Conservation (phyloP, 2,888 invertebrate genomes). For the Himalopsyche japonica region DNA sequence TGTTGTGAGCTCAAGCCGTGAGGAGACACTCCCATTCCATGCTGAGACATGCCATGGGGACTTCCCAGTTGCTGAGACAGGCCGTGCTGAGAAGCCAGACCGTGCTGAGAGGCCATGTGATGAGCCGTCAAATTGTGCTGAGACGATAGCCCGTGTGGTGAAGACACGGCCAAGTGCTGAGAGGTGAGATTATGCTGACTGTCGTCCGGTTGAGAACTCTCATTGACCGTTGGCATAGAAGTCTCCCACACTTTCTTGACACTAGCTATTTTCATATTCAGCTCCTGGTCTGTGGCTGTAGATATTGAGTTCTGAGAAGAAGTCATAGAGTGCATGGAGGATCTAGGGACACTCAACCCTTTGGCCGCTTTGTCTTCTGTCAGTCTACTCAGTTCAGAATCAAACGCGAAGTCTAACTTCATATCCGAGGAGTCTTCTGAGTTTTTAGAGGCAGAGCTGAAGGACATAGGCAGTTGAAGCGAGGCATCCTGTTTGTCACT, state of each 20-base stretch:
- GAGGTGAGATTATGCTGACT: constrained; percentile 47
- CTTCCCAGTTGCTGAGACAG: constrained; percentile 50
- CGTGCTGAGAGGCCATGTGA: constrained; percentile 26
- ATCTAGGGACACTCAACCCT: constrained; percentile 57
- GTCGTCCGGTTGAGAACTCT: constrained; percentile 58
- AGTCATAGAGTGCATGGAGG: constrained; percentile 62
- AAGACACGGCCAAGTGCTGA: constrained; percentile 36
- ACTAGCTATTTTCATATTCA: constrained; percentile 91
- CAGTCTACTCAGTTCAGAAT: constrained; percentile 76
- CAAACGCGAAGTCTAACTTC: constrained; percentile 90
- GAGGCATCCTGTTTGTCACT: constrained; percentile 55
- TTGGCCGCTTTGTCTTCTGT: constrained; percentile 71
- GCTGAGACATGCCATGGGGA: constrained; percentile 36
- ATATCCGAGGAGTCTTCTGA: constrained; percentile 82
- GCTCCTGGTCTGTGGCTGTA: constrained; percentile 78
- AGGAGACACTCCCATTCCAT: constrained; percentile 33
- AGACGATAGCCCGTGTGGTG: constrained; percentile 31
- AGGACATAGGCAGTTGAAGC: constrained; percentile 69
- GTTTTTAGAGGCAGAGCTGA: constrained; percentile 60
- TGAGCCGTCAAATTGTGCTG: constrained; percentile 33
- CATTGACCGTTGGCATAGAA: constrained; percentile 70
- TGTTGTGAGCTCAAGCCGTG: constrained; percentile 41
- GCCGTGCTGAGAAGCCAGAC: constrained; percentile 42
- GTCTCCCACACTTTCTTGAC: constrained; percentile 89
- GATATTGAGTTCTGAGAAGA: constrained; percentile 74